Conservation (phyloP, 2,888 invertebrate genomes). For the Scaptomyza parva region DNA sequence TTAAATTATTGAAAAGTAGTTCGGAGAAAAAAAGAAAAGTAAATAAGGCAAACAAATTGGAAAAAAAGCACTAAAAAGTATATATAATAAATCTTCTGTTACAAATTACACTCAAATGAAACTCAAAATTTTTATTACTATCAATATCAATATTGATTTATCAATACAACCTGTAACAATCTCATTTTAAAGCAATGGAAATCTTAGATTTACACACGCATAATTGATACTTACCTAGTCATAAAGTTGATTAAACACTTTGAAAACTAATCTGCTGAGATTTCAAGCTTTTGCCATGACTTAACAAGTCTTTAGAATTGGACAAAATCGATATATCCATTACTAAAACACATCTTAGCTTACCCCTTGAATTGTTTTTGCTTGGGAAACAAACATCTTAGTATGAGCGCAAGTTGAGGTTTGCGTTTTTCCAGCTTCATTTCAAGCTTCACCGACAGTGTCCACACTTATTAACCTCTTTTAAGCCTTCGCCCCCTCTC, state of each 20-base stretch:
- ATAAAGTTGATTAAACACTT: background rate
- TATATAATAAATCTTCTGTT: too few species aligned
- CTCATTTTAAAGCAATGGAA: too few species aligned
- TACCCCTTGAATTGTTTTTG: slow-evolving; percentile 1
- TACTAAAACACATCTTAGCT: background rate
- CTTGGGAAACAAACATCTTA: slow-evolving; percentile 12
- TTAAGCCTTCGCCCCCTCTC: slow-evolving; percentile 25
- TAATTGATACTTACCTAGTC: background rate
- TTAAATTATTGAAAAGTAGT: background rate
- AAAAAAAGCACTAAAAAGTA: too few species aligned
- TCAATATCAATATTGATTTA: too few species aligned
- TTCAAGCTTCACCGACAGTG: slow-evolving; percentile 28
- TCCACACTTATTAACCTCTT: slow-evolving; percentile 64
- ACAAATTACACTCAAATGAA: too few species aligned
- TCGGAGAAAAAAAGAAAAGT: background rate
- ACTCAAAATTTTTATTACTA: too few species aligned
- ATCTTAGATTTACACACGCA: too few species aligned
- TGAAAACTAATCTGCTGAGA: background rate
- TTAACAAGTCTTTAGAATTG: background rate
- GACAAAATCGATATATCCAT: background rate
- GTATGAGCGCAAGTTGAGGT: slow-evolving; percentile 16
- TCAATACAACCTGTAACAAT: too few species aligned
- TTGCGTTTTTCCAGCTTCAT: slow-evolving; percentile 29
- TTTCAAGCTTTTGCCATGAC: background rate
- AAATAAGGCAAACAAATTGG: background rate